Percentiles rank a stretch among this genome's conserved stretches.
Evolutionary conservation across 2,797 vertebrate species (phyloP).

Genomic region (Prunella strophiata): DNA sequence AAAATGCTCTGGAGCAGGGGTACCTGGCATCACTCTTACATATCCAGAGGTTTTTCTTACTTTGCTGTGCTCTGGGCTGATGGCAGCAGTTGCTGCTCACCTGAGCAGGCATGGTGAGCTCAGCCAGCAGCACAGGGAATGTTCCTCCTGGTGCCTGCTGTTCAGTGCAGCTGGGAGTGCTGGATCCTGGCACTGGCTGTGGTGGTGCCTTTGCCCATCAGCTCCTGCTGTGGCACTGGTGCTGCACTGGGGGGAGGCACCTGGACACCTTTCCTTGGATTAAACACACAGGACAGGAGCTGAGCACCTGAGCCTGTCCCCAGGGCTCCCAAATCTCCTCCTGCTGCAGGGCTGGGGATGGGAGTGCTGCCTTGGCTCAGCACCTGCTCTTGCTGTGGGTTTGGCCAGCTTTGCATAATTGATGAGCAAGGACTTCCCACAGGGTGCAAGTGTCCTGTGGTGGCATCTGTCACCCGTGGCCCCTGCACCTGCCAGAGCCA

Average conservation of each 20-base stretch:
- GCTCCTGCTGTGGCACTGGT: neutral
- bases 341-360: neutral
- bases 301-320: neutral
- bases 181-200: neutral
- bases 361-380: constrained; percentile 52
- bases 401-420: neutral
- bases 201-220: neutral
- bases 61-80: neutral
- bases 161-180: neutral
- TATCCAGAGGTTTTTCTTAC: neutral
- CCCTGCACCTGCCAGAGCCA: constrained; percentile 1
- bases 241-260: neutral
- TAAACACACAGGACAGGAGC: accelerated
- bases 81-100: neutral
- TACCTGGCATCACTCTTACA: neutral
- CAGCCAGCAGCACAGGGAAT: neutral
- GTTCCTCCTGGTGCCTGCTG: neutral
- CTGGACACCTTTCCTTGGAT: neutral
- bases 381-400: neutral
- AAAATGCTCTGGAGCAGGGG: neutral
- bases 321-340: neutral
- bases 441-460: neutral
- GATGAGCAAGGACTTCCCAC: neutral
- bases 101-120: neutral
- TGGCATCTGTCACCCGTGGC: neutral